Percentiles rank a stretch among this genome's conserved stretches.
Evolutionary conservation across 2,113 vertebrate species (phyloP).

Genomic region (Machaerirhynchus nigripectus): DNA sequence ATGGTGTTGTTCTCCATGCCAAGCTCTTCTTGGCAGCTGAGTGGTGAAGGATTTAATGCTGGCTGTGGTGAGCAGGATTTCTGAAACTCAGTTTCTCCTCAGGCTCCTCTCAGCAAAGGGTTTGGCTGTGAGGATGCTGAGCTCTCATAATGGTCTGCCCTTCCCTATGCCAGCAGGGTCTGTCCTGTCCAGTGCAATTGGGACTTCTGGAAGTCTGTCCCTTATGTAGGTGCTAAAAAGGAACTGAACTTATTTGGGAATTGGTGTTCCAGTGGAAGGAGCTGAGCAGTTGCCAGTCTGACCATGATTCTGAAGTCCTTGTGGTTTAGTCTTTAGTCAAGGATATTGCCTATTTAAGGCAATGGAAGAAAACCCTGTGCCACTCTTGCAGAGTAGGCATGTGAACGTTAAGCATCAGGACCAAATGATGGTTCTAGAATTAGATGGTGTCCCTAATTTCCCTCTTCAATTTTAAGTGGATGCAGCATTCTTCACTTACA

Average conservation of each 20-base stretch:
- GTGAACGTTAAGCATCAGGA: background rate
- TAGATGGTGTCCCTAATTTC: constrained; percentile 41
- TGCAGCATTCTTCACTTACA: constrained; percentile 14
- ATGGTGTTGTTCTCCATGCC: background rate
- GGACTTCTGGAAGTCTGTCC: background rate
- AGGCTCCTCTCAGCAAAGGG: background rate
- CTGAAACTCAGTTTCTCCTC: background rate
- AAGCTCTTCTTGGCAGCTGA: background rate
- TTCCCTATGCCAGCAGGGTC: background rate
- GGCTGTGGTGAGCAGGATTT: background rate
- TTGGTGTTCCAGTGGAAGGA: background rate
- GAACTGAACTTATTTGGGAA: background rate
- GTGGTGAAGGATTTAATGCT: background rate
- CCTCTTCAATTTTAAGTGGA: constrained; percentile 22
- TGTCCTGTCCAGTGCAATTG: background rate
- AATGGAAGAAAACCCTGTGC: background rate
- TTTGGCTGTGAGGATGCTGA: background rate
- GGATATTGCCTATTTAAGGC: constrained; percentile 20
- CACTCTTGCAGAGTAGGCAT: background rate
- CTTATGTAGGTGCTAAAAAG: background rate
- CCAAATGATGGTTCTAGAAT: constrained; percentile 12
- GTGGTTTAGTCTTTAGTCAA: background rate
- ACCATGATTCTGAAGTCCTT: background rate
- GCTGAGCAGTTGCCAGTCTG: background rate
- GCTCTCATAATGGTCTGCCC: background rate